Evolutionary conservation across 2,797 vertebrate species (phyloP).

Genomic region (Scolopax rusticola): DNA sequence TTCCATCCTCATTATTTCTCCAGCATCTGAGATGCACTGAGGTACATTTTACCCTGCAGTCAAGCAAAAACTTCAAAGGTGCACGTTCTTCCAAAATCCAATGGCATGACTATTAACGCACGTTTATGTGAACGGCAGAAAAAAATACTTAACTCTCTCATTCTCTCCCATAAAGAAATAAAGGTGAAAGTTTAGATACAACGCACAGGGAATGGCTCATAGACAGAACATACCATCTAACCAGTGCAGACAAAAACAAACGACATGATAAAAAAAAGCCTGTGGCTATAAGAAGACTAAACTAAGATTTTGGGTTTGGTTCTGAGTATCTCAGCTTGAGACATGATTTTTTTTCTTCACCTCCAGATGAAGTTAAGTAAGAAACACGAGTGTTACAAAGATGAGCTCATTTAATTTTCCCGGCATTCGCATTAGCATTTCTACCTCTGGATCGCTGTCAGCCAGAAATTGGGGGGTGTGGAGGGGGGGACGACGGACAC

Average conservation of each 20-base stretch:
- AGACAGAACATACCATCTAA: not conserved
- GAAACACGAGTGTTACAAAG: not conserved
- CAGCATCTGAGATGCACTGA: not conserved
- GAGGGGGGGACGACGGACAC: not conserved
- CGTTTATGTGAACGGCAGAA: rapidly evolving
- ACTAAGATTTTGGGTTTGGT: not conserved
- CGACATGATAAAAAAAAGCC: not conserved
- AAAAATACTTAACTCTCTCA: not conserved
- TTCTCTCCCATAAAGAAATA: not conserved
- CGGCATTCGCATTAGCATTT: not conserved
- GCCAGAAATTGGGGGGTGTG: not conserved
- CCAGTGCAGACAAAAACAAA: not conserved
- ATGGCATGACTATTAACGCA: rapidly evolving
- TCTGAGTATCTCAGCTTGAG: rapidly evolving
- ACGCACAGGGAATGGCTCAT: not conserved
- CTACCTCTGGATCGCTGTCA: not conserved
- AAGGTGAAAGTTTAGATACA: not conserved
- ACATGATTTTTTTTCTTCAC: rapidly evolving
- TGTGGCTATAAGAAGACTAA: not conserved
- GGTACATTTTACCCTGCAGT: not conserved
- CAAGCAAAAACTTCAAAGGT: not conserved
- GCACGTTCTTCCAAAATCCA: not conserved
- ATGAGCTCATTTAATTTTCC: not conserved
- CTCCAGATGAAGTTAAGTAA: not conserved
- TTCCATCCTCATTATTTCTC: not conserved